These are phyloP conservation scores for Panthera uncia DNA, from an alignment of 2,113 vertebrate genomes.

Conservation along the genomic window DNA sequence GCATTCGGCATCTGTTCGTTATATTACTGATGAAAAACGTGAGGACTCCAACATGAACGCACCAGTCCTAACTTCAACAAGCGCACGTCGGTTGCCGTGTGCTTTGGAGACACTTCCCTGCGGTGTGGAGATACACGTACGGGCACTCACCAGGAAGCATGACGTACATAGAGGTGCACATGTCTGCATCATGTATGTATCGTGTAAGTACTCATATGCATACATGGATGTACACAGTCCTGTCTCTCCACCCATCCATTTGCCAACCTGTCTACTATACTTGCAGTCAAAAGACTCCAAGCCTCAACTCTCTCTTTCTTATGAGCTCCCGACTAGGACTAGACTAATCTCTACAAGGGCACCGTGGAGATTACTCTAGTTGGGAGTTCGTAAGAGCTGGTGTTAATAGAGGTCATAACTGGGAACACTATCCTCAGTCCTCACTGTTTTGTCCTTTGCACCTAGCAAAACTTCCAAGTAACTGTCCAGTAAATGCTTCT, in stretches of 20 bases:
- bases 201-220: neutral
- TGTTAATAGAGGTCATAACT: too few species aligned
- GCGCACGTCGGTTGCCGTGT: neutral
- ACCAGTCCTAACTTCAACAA: neutral
- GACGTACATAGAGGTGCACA: neutral
- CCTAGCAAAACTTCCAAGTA: neutral
- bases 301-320: neutral
- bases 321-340: neutral
- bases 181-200: neutral
- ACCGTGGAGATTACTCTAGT: neutral
- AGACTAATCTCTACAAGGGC: neutral
- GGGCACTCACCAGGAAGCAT: neutral
- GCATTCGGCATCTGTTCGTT: neutral
- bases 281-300: neutral
- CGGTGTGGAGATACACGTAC: neutral
- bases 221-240: neutral
- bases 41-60: neutral
- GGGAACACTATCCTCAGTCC: neutral
- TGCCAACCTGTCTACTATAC: neutral
- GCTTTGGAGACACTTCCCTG: neutral
- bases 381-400: too few species aligned
- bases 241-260: neutral
- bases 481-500: neutral
- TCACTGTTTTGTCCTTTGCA: neutral
- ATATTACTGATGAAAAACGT: neutral